Evolutionary conservation across 2,797 vertebrate species (phyloP), one percentile per base, ranked within the genome.

Genomic region (Hyperoplus immaculatus): DNA sequence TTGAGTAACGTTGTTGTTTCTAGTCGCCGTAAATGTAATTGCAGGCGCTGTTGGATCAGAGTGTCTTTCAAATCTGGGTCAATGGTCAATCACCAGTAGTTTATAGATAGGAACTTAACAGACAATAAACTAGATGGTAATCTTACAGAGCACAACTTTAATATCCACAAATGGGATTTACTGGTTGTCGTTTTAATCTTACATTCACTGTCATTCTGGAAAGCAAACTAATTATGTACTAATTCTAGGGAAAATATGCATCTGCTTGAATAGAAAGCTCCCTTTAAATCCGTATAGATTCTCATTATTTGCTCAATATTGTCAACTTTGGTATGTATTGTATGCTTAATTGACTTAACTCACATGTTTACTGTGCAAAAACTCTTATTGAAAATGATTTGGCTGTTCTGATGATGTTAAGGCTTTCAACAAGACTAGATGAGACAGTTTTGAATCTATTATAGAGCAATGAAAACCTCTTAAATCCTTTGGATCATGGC

Each of bases 91-190:
- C 29, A 29, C 29, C 29, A 29, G 3, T 29, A 29, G 29, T 29
- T 29, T 29, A 29, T 29, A 29, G 29, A 29, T 29, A 29, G 29
- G 29, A 29, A 29, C 29, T 29, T 29, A 29, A 29, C 29, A 29
- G 29, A 29, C 29, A 29, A 29, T 29, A 29, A 29, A 29, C 29
- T 29, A 29, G 29, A 3, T 29, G 29, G 3, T 29, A 29, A 29
- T 29, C 3, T 29, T 29, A 29, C 29, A 29, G 29, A 29, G 29
- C 0, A 2, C 58, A 49, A n/a, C 73, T 86, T 79, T 58, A 47
- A 82, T 58, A 42, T 47, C 49, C 74, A n/a, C 43, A 47, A 54
- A 67, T 54, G 39, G 56, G 38, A 81, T 71, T 65, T 42, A 51
- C 9, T 74, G 60, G 21, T 47, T 54, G 49, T 69, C 0, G 0